These are phyloP conservation scores for Lepidurus packardi DNA, from an alignment of 1,140 invertebrate species.

Conservation along the genomic window DNA sequence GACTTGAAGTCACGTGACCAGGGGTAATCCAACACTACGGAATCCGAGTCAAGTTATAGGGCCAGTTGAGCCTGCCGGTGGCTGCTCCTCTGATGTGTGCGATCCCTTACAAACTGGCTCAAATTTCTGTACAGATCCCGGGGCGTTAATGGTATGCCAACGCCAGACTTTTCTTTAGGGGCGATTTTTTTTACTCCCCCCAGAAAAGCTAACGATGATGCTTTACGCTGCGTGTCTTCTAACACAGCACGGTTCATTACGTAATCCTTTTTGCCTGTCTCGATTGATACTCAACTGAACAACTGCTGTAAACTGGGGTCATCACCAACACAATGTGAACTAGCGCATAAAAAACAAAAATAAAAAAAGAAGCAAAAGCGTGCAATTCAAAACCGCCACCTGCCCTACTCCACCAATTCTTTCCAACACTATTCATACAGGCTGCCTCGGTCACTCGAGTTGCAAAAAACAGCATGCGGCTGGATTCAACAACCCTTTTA, in stretches of 20 bases:
- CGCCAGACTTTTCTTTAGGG: no score
- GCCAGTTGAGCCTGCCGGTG: not conserved
- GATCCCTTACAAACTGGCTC: not conserved
- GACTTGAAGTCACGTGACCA: not conserved
- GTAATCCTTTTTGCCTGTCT: not conserved
- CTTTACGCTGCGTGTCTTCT: constrained; percentile 3
- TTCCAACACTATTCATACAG: not conserved
- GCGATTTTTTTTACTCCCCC: no score
- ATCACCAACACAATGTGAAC: not conserved
- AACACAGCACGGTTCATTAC: not conserved
- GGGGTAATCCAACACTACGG: not conserved
- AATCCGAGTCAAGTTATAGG: constrained; percentile 14
- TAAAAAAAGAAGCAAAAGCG: not conserved
- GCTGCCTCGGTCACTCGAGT: no score
- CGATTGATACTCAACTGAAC: not conserved
- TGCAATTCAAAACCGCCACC: constrained; percentile 16
- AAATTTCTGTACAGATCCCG: not conserved
- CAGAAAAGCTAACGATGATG: not conserved
- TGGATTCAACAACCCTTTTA: no score
- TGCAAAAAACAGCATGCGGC: no score
- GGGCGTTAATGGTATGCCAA: not conserved
- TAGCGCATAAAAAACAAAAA: not conserved
- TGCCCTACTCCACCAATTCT: not conserved
- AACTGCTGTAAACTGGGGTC: not conserved
- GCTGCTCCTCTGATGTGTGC: not conserved